Base-by-base conservation (phyloP, 2,113 vertebrate species). In the Lonchura striata region DNA sequence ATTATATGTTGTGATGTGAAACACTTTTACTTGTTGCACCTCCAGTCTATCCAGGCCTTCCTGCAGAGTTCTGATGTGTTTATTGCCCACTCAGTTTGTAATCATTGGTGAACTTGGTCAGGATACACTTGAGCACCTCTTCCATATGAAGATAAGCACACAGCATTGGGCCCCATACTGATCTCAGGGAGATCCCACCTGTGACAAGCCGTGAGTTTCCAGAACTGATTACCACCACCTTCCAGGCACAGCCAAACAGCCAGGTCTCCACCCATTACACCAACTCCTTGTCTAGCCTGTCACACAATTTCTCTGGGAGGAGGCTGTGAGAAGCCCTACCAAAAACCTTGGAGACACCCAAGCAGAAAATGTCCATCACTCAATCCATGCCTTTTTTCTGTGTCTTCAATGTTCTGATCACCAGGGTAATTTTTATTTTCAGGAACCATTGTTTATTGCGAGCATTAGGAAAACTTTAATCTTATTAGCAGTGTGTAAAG, bases 151-250 rank as follows among this genome's bases (percentile, higher is more conserved):
- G 33, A 33, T 33, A 28, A 28, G 5, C 27, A 19, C 22, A 42
- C 18, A 72, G 35, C 1, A 0, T 4, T 35, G n/a, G 18, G 17
- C 5, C 11, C 0, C 1, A 21, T 4, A 21, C 10, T 0, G 0
- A 49, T 22, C 30, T 35, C 12, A n/a, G 11, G 35, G 13, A 13
- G 3, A 37, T 9, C 7, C 3, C 12, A 37, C 9, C 10, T 13
- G 8, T 15, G 35, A 49, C 21, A 72, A 22, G 31, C 4, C 12
- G 5, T 39, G 25, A 27, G 11, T 35, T 71, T 42, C 59, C 42
- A 50, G 42, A 22, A 30, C 4, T 35, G 31, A 31, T 57, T 23
- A 2, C 7, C 33, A 28, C 8, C 35, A 19, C 3, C 8, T 10
- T 49, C 14, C 8, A 5, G 31, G 30, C 4, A 14, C 25, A n/a